Percentiles rank a stretch among this genome's conserved stretches.
These are phyloP conservation scores for Epirrhoe tristata DNA, from an alignment of 2,888 invertebrate species.

Conservation along the genomic window DNA sequence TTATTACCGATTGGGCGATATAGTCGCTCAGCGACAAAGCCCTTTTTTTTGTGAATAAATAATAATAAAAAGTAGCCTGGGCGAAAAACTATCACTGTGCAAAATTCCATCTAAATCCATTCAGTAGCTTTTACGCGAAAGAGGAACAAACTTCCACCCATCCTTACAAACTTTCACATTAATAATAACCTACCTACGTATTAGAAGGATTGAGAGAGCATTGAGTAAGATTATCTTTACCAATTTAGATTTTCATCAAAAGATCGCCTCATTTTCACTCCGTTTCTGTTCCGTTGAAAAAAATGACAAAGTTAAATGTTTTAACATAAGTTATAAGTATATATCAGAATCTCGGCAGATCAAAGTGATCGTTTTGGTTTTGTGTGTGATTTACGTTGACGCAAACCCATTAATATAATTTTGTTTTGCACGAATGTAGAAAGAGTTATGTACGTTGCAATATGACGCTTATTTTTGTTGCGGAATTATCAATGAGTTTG, in stretches of 20 bases:
- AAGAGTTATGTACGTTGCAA: constrained; percentile 41
- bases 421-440: constrained; percentile 44
- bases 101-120: no score
- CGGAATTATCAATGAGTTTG: constrained; percentile 10
- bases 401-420: constrained; percentile 44
- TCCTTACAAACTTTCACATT: no score
- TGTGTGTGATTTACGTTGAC: constrained; percentile 46
- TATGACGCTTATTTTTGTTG: constrained; percentile 32
- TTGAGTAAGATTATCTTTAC: background rate
- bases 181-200: no score
- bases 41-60: no score
- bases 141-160: no score
- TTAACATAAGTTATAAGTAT: constrained; percentile 8
- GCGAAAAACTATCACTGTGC: no score
- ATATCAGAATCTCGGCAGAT: constrained; percentile 35
- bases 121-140: no score
- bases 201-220: no score
- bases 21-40: no score
- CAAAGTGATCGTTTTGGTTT: constrained; percentile 39
- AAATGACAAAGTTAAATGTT: constrained; percentile 21
- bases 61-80: no score
- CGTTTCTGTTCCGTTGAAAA: background rate
- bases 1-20: no score
- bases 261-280: background rate
- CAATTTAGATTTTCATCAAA: background rate